Percentiles rank a stretch among this genome's conserved stretches.
phyloP scores from a whole-genome alignment of 2,113 vertebrate genomes.

The Strix uralensis region DNA sequence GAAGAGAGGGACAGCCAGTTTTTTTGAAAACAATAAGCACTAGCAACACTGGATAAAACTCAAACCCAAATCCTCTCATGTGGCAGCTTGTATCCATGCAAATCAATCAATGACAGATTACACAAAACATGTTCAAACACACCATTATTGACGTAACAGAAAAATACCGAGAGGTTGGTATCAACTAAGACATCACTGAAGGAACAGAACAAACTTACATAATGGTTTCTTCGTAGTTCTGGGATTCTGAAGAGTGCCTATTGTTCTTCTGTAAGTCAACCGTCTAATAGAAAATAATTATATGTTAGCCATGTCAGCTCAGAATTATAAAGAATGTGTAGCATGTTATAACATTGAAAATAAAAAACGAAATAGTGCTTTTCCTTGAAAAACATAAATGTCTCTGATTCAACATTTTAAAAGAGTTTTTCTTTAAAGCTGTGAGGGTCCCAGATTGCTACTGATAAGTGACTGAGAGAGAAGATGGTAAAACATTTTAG shows the following conservation, averaged over 20 bases:
- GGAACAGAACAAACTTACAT: conserved; percentile 78
- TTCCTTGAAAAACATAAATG: not conserved
- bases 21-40: not conserved
- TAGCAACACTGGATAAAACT: not conserved
- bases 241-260: conserved; percentile 77
- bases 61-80: not conserved
- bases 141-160: not conserved
- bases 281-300: conserved; percentile 69
- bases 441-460: not conserved
- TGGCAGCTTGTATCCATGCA: not conserved
- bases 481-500: not conserved
- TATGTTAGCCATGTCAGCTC: not conserved
- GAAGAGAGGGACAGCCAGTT: not conserved
- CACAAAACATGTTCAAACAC: not conserved
- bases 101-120: not conserved
- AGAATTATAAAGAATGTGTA: not conserved
- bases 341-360: not conserved
- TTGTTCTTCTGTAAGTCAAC: conserved; percentile 83
- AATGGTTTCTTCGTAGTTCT: conserved; percentile 72
- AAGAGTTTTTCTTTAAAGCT: not conserved
- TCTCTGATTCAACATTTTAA: not conserved
- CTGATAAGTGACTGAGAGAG: not conserved
- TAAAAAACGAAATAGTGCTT: not conserved
- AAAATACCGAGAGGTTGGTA: not conserved
- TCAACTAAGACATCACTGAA: not conserved